These are phyloP conservation scores for Salvator merianae DNA, from an alignment of 2,113 vertebrate genomes.

Conservation along the genomic window DNA sequence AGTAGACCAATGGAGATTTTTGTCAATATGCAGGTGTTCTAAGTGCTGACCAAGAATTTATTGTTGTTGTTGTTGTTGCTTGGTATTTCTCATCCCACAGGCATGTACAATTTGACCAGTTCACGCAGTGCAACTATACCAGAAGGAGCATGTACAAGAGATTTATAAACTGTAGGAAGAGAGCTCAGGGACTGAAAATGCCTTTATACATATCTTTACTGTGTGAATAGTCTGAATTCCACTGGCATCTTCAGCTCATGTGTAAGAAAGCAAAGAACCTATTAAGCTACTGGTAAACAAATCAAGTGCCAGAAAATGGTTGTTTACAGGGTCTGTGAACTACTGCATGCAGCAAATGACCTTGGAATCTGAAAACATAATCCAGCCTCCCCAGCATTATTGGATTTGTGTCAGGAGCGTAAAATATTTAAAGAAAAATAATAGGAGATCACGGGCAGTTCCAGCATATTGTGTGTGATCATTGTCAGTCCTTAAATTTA, in stretches of 20 bases:
- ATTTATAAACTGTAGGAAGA: background rate
- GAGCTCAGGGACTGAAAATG: background rate
- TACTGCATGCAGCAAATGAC: conserved; percentile 43
- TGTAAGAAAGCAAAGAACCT: background rate
- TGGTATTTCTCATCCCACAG: background rate
- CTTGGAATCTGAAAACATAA: conserved; percentile 60
- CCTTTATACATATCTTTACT: background rate
- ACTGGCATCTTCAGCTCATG: background rate
- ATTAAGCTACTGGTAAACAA: background rate
- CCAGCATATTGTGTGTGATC: conserved; percentile 5
- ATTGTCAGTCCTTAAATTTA: conserved; percentile 62
- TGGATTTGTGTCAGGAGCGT: conserved; percentile 59
- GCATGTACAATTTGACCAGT: background rate
- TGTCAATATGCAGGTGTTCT: too few relatives aligned
- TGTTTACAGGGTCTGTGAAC: conserved; percentile 45
- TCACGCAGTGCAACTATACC: background rate
- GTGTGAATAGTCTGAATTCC: background rate
- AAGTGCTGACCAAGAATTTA: too few relatives aligned
- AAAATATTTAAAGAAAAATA: conserved; percentile 72
- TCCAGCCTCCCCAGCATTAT: conserved; percentile 49
- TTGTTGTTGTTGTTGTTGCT: background rate
- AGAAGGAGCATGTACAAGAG: background rate
- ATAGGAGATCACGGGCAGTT: conserved; percentile 54
- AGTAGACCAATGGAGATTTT: too few relatives aligned
- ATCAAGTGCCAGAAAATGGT: conserved; percentile 11